Evolutionary conservation across 2,113 vertebrate genomes (phyloP).

Genomic region (Capreolus pygargus): DNA sequence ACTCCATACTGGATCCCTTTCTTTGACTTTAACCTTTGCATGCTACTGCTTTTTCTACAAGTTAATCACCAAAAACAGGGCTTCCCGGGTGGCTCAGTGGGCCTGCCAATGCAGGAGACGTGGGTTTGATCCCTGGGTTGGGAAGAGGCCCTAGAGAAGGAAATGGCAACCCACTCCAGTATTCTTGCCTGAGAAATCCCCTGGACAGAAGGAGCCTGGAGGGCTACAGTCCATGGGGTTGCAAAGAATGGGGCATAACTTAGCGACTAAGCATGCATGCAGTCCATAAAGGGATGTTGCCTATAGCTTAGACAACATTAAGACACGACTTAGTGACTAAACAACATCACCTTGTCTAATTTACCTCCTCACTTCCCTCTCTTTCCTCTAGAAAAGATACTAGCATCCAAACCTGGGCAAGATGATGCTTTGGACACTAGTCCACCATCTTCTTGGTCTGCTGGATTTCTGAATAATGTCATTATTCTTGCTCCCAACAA

Average conservation of each 20-base stretch:
- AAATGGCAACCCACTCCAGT: background rate
- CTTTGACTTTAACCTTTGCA: background rate
- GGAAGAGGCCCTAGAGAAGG: background rate
- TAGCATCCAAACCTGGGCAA: background rate
- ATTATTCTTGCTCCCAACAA: background rate
- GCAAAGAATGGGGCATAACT: background rate
- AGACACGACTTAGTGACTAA: background rate
- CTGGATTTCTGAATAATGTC: background rate
- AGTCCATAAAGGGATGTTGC: background rate
- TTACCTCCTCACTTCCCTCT: background rate
- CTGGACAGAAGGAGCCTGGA: background rate
- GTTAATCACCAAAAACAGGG: background rate
- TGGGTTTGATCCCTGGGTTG: background rate
- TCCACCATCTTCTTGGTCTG: background rate
- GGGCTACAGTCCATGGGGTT: background rate
- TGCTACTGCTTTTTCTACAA: background rate
- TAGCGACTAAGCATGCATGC: rapidly evolving
- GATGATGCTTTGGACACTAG: background rate
- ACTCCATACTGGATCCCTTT: background rate
- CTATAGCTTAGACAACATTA: background rate
- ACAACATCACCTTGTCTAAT: background rate
- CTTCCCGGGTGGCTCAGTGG: background rate
- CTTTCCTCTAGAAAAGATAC: background rate
- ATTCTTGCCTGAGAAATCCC: background rate
- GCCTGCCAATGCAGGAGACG: background rate